Percentiles rank a stretch among this genome's conserved stretches.
phyloP scores from a whole-genome alignment of 2,797 vertebrate genomes.

The Sphenodon punctatus region DNA sequence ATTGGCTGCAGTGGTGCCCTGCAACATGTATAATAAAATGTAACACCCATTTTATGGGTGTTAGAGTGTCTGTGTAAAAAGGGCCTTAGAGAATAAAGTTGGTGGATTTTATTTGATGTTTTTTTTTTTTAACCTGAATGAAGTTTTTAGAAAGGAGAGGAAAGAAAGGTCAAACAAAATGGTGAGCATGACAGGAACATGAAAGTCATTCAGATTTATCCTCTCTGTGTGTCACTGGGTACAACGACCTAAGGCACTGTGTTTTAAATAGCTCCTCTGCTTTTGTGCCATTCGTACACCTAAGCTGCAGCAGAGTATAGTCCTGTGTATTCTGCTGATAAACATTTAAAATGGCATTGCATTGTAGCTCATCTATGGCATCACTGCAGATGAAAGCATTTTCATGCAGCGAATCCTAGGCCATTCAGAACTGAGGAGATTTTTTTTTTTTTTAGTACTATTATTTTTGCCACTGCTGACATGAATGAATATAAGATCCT shows the following conservation, averaged over 20 bases:
- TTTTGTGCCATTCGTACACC: neutral
- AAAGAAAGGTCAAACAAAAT: neutral
- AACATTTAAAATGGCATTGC: neutral
- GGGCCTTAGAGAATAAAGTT: too few relatives aligned
- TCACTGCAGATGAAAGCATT: constrained; percentile 19
- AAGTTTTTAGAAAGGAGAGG: neutral
- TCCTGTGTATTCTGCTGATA: neutral
- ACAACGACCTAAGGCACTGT: neutral
- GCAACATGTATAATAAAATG: too few relatives aligned
- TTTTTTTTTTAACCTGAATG: too few relatives aligned
- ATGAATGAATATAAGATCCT: constrained; percentile 64
- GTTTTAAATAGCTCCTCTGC: neutral
- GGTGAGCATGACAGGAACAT: neutral
- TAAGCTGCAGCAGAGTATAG: neutral
- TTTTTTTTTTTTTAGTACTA: constrained; percentile 28
- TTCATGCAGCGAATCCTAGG: constrained; percentile 24
- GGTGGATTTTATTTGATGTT: too few relatives aligned
- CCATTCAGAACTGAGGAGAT: constrained; percentile 1
- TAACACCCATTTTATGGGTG: too few relatives aligned
- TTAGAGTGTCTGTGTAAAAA: too few relatives aligned
- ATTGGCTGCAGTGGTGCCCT: too few relatives aligned
- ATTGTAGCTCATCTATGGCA: constrained; percentile 2
- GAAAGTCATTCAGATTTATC: neutral
- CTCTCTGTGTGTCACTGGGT: too few relatives aligned
- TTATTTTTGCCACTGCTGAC: constrained; percentile 40